Base-by-base conservation (phyloP, 2,113 vertebrate species). In the Cryptotis parvus region DNA sequence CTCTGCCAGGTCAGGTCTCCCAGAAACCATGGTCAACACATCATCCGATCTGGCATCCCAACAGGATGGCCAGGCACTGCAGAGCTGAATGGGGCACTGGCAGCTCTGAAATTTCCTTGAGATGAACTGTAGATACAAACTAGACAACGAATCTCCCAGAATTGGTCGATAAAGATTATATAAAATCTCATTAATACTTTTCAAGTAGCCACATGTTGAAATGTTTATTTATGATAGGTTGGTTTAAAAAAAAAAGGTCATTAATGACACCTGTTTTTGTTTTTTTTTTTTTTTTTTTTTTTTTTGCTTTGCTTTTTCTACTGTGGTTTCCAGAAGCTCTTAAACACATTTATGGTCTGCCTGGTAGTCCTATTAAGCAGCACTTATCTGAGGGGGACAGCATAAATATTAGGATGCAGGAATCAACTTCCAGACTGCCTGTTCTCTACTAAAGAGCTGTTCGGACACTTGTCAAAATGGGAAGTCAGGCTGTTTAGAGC, bases 341-440 rank as follows among this genome's bases (percentile, higher is more conserved):
- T 7, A 61, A 82, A 1, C 61, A 75, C 22, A 11, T 22, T 7
- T 11, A 9, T 10, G 37, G 6, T 12, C 29, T 29, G 9, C 27
- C 29, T 18, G 20, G 1, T 65, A 63, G 33, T 84, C 76, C 26
- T 22, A 3, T 10, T 39, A 3, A 27, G 49, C 10, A 27, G 41
- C 0, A 0, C 58, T 65, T 9, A 22, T 35, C 74, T 58, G 20
- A 10, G 0, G 0, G 0, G 27, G 43, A 68, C 11, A 14, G 4
- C 0, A 18, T 16, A 27, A 43, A 29, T 41, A 83, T 33, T 27
- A 58, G 66, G 68, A 52, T 1, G 2, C 2, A 70, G 27, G 6
- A 10, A 24, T 43, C 35, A 76, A 58, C 39, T 35, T 70, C 70
- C 58, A 70, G 29, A 5, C 31, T 58, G 43, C 83, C 45, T 65